phyloP scores from a whole-genome alignment of 2,113 vertebrate species.

The Eolophus roseicapilla region DNA sequence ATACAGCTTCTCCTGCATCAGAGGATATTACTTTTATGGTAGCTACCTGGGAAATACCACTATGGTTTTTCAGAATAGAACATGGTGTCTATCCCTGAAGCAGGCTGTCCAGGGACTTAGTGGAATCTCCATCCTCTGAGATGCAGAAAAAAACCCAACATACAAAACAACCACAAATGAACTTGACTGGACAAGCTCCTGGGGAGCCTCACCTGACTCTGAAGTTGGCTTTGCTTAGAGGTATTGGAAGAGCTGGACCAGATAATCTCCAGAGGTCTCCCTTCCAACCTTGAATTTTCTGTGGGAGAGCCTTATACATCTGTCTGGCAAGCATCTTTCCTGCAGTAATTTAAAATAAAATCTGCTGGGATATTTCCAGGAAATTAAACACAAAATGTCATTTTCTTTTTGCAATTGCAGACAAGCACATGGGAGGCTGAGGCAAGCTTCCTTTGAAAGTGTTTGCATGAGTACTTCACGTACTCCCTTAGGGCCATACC shows the following conservation, averaged over 20 bases:
- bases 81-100: not conserved
- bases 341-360: not conserved
- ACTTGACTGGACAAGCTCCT: not conserved
- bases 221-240: not conserved
- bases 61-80: not conserved
- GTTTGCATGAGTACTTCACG: not conserved
- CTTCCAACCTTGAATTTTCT: not conserved
- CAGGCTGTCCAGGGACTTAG: not conserved
- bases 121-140: not conserved
- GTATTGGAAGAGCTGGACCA: not conserved
- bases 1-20: not conserved
- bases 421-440: not conserved
- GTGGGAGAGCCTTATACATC: not conserved
- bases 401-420: not conserved
- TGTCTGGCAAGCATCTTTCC: not conserved
- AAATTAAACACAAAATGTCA: not conserved
- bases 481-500: constrained; percentile 4
- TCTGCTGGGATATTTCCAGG: not conserved
- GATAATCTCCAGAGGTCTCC: not conserved
- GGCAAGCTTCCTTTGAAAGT: not conserved
- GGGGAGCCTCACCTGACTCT: not conserved
- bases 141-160: not conserved
- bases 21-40: not conserved
- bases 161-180: not conserved
- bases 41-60: not conserved